Percentiles rank a stretch among this genome's conserved stretches.
Conservation (phyloP, 2,113 vertebrate genomes). For the Opisthocomus hoazin region DNA sequence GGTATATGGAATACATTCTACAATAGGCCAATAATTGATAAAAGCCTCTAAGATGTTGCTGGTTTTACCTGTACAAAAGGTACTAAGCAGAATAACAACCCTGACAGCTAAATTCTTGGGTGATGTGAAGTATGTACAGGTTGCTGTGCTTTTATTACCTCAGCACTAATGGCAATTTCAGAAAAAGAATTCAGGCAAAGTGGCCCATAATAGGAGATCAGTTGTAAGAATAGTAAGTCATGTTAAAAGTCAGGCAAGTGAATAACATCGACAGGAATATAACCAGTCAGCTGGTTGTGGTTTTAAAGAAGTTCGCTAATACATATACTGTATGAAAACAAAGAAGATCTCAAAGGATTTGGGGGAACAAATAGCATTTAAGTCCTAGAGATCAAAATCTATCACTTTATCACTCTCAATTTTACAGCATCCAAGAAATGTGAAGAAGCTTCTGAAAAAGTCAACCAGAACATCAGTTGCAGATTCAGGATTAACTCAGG, state of each 20-base stretch:
- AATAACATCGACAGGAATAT: not conserved
- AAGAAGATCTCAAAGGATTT: not conserved
- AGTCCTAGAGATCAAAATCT: not conserved
- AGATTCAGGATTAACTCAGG: not conserved
- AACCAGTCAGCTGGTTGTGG: not conserved
- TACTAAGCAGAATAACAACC: not conserved
- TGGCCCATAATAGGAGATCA: not conserved
- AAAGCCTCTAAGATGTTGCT: slow-evolving; percentile 24
- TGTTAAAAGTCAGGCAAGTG: not conserved
- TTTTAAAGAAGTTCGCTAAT: not conserved
- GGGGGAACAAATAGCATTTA: not conserved
- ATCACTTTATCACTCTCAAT: not conserved
- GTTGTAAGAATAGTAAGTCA: not conserved
- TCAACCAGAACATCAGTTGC: not conserved
- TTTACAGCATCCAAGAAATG: not conserved
- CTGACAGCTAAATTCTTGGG: not conserved
- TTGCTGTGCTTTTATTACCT: slow-evolving; percentile 23
- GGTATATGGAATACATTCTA: not conserved
- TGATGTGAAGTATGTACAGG: not conserved
- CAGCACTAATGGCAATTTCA: slow-evolving; percentile 26
- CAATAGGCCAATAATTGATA: slow-evolving; percentile 1
- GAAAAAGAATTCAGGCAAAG: slow-evolving; percentile 5
- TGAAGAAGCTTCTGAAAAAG: not conserved
- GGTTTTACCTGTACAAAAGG: not conserved
- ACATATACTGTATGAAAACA: not conserved